phyloP scores from a whole-genome alignment of 2,888 invertebrate species.

The Notocelia uddmanniana region DNA sequence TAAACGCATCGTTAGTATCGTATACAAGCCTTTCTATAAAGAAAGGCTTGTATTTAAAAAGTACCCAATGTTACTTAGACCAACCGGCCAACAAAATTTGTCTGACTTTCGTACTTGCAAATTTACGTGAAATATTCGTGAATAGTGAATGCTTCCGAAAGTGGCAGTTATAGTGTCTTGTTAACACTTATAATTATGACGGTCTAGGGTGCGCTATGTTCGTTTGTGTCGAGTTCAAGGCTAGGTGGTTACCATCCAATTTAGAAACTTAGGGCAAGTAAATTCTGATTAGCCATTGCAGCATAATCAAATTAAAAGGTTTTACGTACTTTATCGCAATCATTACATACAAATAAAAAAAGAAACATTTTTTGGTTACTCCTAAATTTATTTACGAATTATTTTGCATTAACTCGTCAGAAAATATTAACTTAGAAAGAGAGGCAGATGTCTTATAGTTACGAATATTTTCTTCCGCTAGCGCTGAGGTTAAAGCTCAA shows the following conservation, averaged over 20 bases:
- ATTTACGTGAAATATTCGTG: slow-evolving; percentile 19
- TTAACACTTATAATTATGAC: slow-evolving; percentile 18
- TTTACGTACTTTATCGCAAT: too few relatives aligned
- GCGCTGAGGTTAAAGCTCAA: background rate
- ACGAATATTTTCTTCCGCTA: background rate
- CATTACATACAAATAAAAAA: too few relatives aligned
- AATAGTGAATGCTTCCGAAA: slow-evolving; percentile 22
- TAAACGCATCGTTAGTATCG: too few relatives aligned
- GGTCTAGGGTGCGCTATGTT: slow-evolving; percentile 30
- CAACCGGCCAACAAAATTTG: background rate
- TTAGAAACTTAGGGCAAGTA: slow-evolving; percentile 54
- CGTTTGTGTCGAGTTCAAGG: slow-evolving; percentile 66
- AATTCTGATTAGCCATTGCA: background rate
- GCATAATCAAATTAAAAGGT: too few relatives aligned
- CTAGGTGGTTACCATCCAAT: slow-evolving; percentile 49
- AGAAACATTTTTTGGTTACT: too few relatives aligned
- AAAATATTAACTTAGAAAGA: too few relatives aligned
- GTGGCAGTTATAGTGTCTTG: slow-evolving; percentile 27
- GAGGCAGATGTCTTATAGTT: too few relatives aligned
- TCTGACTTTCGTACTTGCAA: slow-evolving; percentile 18
- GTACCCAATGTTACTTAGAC: background rate
- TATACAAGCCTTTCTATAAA: too few relatives aligned
- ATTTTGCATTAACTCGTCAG: too few relatives aligned
- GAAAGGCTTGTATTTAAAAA: too few relatives aligned
- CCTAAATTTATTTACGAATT: too few relatives aligned